Conservation (phyloP, 2,888 invertebrate genomes). For the Lissocephala sabroskyi region DNA sequence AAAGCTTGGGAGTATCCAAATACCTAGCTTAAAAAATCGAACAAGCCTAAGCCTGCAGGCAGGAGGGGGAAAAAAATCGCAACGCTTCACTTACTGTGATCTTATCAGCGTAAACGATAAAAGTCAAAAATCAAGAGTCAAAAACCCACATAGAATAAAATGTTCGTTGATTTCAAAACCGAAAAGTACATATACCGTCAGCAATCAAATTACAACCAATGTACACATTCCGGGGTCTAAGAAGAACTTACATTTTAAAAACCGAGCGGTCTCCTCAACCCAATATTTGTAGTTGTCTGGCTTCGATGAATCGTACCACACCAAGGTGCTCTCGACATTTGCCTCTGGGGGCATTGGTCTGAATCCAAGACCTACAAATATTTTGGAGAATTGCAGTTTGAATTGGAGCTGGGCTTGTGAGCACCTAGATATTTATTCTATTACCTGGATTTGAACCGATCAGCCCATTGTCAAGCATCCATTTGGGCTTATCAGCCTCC, state of each 20-base stretch:
- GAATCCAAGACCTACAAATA: constrained; percentile 93
- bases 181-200: background rate
- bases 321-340: constrained; percentile 95
- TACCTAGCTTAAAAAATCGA: background rate
- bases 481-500: constrained; percentile 88
- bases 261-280: constrained; percentile 83
- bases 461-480: constrained; percentile 88
- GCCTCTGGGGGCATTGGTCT: constrained; percentile 94
- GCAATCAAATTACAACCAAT: background rate
- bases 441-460: constrained; percentile 96
- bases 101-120: constrained; percentile 18
- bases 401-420: background rate
- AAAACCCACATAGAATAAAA: background rate
- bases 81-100: constrained; percentile 46
- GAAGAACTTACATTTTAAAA: constrained; percentile 82
- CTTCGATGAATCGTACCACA: constrained; percentile 85
- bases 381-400: constrained; percentile 9
- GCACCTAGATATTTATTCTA: too few species aligned
- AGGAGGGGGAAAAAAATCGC: constrained; percentile 1
- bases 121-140: constrained; percentile 5
- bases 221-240: background rate
- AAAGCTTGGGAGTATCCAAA: too few species aligned
- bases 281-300: constrained; percentile 84
- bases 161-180: background rate
- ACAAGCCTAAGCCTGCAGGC: background rate